Evolutionary conservation across 1,140 invertebrate species (phyloP), one percentile per base, ranked within the genome.

Genomic region (Pseudomyrmex sp.): DNA sequence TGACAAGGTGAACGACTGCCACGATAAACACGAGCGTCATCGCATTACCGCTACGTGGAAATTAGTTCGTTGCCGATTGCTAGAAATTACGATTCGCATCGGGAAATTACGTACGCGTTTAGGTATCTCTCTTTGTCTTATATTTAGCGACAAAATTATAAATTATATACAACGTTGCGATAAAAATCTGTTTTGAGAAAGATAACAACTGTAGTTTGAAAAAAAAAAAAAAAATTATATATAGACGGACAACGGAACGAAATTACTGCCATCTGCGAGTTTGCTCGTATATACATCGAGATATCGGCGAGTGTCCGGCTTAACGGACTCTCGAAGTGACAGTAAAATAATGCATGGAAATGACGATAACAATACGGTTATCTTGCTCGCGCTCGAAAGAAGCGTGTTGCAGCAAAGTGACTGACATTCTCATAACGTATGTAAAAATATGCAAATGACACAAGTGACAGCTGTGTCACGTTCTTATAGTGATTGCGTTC

Each of bases 401-500:
- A 79, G 50, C 74, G 26, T 65, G 58, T 72, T 80, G 56, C 66
- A 79, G 18, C 18, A 79, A 80, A 52, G 66, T 23, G 76, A 50
- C 66, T 13, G 26, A 20, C 52, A 62, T 50, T 46, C 82, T 87
- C 74, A 86, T 84, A 68, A 74, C 58, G 54, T 63, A 66, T 72
- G 77, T 58, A 73, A 66, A 73, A 69, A 77, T 76, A 61, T 70
- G 86, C 75, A 88, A 88, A 88, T 85, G 77, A 72, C 68, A 18
- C 58, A 52, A 69, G 56, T 58, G 62, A 56, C 69, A 82, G 63
- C 69, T 69, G 85, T 75, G 85, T 76, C 74, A 79, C 62, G 82
- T 54, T 83, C 48, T 79, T 77, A 76, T 79, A 79, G 46, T 66
- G 74, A 79, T 83, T 83, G 35, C 35, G 74, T 66, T 61, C 46